Evolutionary conservation across 2,797 vertebrate species (phyloP).

Genomic region (Eospalax fontanierii): DNA sequence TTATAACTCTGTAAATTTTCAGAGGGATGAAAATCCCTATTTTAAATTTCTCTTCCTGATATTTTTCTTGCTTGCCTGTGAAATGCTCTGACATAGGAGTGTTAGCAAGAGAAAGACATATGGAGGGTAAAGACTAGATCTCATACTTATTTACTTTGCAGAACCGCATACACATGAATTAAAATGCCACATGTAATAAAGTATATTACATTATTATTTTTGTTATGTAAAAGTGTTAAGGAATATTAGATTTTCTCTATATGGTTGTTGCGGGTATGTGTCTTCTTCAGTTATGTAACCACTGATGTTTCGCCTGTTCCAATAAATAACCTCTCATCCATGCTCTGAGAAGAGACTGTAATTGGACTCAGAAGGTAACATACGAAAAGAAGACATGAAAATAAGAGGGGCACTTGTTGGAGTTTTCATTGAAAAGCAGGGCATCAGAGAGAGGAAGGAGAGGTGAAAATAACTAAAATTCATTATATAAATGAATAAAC

Average conservation of each 20-base stretch:
- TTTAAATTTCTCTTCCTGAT: conserved; percentile 48
- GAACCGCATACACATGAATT: neutral
- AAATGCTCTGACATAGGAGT: neutral
- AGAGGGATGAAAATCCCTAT: neutral
- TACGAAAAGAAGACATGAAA: neutral
- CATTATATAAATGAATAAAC: neutral
- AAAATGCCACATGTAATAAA: neutral
- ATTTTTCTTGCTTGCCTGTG: conserved; percentile 12
- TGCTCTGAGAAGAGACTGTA: too few species aligned
- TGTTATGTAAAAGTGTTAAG: neutral
- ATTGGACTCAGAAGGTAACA: too few species aligned
- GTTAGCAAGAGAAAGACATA: neutral
- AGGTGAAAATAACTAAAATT: neutral
- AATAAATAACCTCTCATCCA: neutral
- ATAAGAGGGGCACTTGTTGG: neutral
- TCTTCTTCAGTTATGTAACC: neutral
- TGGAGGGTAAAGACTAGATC: neutral
- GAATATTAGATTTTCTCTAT: neutral
- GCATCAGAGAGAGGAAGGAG: neutral
- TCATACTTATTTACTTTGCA: neutral
- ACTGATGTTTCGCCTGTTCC: neutral
- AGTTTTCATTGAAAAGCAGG: neutral
- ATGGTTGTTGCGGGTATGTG: too few species aligned
- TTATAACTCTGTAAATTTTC: neutral
- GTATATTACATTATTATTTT: neutral